These are phyloP conservation scores for Sardinella longiceps DNA, from an alignment of 2,797 vertebrate genomes.

Conservation along the genomic window DNA sequence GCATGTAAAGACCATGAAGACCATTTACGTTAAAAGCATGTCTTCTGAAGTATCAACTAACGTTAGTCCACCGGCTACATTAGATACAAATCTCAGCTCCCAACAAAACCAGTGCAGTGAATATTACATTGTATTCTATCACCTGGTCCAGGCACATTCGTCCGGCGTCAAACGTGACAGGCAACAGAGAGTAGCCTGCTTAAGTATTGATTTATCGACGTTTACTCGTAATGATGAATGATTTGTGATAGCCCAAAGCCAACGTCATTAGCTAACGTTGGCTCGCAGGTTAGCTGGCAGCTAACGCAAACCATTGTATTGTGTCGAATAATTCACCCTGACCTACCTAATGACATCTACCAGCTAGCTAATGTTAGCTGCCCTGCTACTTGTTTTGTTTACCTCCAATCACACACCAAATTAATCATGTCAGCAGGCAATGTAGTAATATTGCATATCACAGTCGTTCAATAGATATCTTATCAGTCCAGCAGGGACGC, in stretches of 20 bases:
- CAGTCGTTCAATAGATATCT: not conserved
- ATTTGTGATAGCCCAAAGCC: conserved; percentile 24
- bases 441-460: not conserved
- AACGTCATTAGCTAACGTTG: conserved; percentile 5
- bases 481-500: not conserved
- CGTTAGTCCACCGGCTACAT: not conserved
- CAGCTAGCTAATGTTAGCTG: not conserved
- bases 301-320: not conserved
- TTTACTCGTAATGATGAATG: not conserved
- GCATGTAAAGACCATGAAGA: not conserved
- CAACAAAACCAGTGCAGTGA: not conserved
- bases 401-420: not conserved
- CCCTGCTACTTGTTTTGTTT: not conserved
- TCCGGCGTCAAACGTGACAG: not conserved
- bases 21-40: conserved; percentile 4
- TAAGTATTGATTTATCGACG: conserved; percentile 2
- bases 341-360: conserved; percentile 27
- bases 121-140: not conserved
- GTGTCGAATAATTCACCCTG: not conserved
- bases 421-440: not conserved
- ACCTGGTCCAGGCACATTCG: not conserved
- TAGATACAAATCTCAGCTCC: not conserved
- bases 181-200: not conserved
- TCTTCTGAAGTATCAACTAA: not conserved
- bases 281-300: conserved; percentile 24